A percentile compares a stretch with the other conserved stretches of the same genome.
Conservation (phyloP, 2,113 vertebrate genomes). For the Ellobius talpinus region DNA sequence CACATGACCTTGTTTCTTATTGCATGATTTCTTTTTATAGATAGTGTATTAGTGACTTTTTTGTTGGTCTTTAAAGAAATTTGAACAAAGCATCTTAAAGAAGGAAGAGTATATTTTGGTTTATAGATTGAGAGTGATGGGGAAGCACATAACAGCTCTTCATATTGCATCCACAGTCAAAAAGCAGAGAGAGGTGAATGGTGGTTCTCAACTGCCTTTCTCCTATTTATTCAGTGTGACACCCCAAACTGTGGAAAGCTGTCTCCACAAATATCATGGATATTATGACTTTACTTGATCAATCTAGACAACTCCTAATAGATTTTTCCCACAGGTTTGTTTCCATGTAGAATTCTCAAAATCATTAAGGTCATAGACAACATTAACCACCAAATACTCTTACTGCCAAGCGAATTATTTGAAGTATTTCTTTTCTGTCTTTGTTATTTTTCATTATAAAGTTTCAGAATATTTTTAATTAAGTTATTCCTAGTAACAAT, state of each 20-base stretch:
- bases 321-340: background rate
- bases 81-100: background rate
- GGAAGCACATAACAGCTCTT: background rate
- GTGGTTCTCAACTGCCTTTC: background rate
- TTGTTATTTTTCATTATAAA: slow-evolving; percentile 58
- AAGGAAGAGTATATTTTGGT: background rate
- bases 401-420: too few species aligned
- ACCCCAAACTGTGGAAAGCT: background rate
- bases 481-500: too few species aligned
- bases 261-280: background rate
- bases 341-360: background rate
- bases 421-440: background rate
- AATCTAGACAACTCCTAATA: background rate
- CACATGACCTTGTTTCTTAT: background rate
- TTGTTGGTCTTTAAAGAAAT: background rate
- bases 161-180: background rate
- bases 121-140: background rate
- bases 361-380: background rate
- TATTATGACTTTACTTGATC: background rate
- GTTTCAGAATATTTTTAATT: too few species aligned
- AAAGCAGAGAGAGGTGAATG: background rate
- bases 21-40: slow-evolving; percentile 49
- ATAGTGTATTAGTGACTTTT: background rate
- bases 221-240: background rate
- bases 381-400: background rate